Evolutionary conservation across 2,113 vertebrate species (phyloP), one percentile per base, ranked within the genome.

Genomic region (Glareola pratincola): DNA sequence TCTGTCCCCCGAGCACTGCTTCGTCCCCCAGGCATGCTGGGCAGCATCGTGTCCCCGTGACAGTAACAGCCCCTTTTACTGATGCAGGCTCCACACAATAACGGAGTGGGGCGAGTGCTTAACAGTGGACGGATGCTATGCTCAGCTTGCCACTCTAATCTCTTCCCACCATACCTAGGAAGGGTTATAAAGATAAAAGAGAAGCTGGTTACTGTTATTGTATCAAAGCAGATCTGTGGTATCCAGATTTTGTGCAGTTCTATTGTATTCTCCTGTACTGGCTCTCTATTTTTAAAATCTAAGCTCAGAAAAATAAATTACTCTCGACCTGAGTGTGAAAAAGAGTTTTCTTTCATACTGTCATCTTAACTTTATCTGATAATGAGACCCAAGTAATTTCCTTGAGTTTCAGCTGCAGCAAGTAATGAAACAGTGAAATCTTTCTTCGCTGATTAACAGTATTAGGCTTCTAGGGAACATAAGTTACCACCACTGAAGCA

Each of bases 331-430:
- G n/a, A 80, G 87, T 29, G 59, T 91, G 87, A 71, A 96, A 95
- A 96, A 82, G 74, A 93, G 82, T 94, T 96, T 85, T 95, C 89
- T 95, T 94, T 96, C 92, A 76, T 95, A 80, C 54, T 74, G 54
- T 59, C 83, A 93, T 94, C 93, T 93, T 92, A 97, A 79, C 95
- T 92, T 95, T 97, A 97, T 97, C 96, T 94, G 94, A 97, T 97
- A 91, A 97, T 79, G 69, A 97, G 87, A 83, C 80, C 37, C 81
- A 91, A 90, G 95, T 92, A 92, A 96, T 95, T 97, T 97, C 81
- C 89, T 93, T 94, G 95, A 94, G 84, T 92, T 96, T 96, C 97
- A 94, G 94, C 95, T 82, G 80, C 54, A 87, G 73, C 57, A 62
- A 76, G 87, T 88, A 95, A 93, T 79, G 91, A 97, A 94, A 94